Conservation (phyloP, 2,113 vertebrate species). For the Girardinichthys multiradiatus region DNA sequence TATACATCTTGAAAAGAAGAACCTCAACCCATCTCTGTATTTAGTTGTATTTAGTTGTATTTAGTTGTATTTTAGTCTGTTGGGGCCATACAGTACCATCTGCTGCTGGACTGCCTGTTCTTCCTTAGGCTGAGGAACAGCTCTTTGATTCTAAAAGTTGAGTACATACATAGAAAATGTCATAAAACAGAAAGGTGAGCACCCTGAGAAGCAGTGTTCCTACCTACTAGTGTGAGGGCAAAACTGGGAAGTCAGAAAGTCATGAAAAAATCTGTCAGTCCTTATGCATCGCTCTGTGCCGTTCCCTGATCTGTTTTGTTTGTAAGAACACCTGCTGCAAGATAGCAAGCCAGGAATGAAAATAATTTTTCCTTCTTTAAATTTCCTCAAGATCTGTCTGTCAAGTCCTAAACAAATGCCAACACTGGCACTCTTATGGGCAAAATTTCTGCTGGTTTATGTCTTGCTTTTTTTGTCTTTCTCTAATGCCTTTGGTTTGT, state of each 20-base stretch:
- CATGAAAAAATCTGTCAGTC: conserved; percentile 8
- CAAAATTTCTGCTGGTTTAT: neutral
- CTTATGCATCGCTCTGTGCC: conserved; percentile 8
- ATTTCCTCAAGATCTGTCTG: neutral
- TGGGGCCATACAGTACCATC: neutral
- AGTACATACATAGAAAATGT: neutral
- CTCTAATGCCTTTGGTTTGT: neutral
- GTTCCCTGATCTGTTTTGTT: conserved; percentile 14
- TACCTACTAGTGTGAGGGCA: neutral
- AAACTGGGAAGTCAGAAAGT: neutral
- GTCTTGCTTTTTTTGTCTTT: neutral
- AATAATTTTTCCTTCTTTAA: neutral
- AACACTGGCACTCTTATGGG: neutral
- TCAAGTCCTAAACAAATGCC: neutral
- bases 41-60: too few relatives aligned
- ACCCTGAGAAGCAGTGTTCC: neutral
- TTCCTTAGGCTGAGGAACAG: neutral
- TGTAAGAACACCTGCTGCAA: conserved; percentile 23
- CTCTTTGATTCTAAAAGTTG: neutral
- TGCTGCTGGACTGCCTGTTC: neutral
- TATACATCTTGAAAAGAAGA: neutral
- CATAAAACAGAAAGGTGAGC: neutral
- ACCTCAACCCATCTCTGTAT: neutral
- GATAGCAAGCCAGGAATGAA: neutral
- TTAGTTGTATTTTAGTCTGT: too few relatives aligned